Evolutionary conservation across 2,888 invertebrate species (phyloP).

Genomic region (Hartigia nigra): DNA sequence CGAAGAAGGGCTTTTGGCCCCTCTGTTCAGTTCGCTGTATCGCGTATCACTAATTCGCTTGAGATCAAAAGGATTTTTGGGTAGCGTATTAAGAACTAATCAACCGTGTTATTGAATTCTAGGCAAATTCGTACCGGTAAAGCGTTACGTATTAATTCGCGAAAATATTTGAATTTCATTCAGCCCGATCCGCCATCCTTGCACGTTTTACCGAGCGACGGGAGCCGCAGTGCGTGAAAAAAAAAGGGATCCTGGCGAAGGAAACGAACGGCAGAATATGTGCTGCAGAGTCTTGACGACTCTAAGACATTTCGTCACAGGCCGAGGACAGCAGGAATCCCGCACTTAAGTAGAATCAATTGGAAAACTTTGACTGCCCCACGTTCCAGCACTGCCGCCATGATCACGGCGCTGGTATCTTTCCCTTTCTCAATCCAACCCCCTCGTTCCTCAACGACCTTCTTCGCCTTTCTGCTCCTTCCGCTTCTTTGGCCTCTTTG

Average conservation of each 20-base stretch:
- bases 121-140: conserved; percentile 16
- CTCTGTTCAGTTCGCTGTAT: conserved; percentile 4
- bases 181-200: conserved; percentile 1
- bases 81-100: conserved; percentile 25
- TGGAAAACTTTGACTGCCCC: conserved; percentile 53
- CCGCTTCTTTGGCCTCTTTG: conserved; percentile 33
- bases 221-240: too few relatives aligned
- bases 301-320: conserved; percentile 32
- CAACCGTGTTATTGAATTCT: conserved; percentile 30
- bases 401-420: neutral
- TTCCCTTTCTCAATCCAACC: conserved; percentile 20
- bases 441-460: neutral
- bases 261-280: neutral
- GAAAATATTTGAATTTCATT: conserved; percentile 19
- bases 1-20: neutral
- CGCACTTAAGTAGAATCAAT: conserved; percentile 53
- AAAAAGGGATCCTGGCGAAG: too few relatives aligned
- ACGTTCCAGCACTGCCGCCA: conserved; percentile 42
- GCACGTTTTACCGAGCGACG: neutral
- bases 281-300: neutral
- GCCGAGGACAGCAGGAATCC: conserved; percentile 24
- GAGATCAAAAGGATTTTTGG: conserved; percentile 29
- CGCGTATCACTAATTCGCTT: conserved; percentile 24
- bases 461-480: conserved; percentile 21
- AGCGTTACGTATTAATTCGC: conserved; percentile 22